Percentiles rank a stretch among this genome's conserved stretches.
phyloP scores from a whole-genome alignment of 1,140 invertebrate species.

The Orchestia grillus region DNA sequence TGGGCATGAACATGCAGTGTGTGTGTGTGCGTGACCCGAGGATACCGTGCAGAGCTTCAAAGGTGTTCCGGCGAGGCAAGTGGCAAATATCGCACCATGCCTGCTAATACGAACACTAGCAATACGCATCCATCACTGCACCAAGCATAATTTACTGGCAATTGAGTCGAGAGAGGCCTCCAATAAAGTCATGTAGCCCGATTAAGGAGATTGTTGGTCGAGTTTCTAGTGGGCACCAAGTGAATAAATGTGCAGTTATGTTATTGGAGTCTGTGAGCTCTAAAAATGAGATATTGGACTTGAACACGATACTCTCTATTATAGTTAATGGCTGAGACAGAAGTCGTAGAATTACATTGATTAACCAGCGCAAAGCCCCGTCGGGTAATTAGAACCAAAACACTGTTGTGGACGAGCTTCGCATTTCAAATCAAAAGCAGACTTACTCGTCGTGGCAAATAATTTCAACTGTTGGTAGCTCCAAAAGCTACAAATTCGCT shows the following conservation, averaged over 20 bases:
- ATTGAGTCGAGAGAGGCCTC: slow-evolving; percentile 10
- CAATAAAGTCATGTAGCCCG: slow-evolving; percentile 51
- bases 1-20: not conserved
- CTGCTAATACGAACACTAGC: slow-evolving; percentile 13
- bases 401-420: not conserved
- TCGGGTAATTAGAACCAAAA: not conserved
- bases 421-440: not conserved
- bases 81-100: slow-evolving; percentile 29
- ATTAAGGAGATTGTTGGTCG: slow-evolving; percentile 34
- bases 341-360: not conserved
- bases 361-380: not conserved
- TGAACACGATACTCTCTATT: not conserved
- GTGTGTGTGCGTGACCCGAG: slow-evolving; percentile 5
- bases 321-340: not conserved
- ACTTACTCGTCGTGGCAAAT: not conserved
- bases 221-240: slow-evolving; percentile 31
- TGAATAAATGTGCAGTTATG: slow-evolving; percentile 57
- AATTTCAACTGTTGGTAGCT: not conserved
- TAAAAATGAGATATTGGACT: slow-evolving; percentile 27
- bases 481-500: not conserved
- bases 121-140: slow-evolving; percentile 13
- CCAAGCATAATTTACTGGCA: slow-evolving; percentile 38
- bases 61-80: not conserved
- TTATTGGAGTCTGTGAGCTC: slow-evolving; percentile 5
- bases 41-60: slow-evolving; percentile 8